These are phyloP conservation scores for Belgica antarctica DNA, from an alignment of 2,888 invertebrate genomes.

Conservation along the genomic window DNA sequence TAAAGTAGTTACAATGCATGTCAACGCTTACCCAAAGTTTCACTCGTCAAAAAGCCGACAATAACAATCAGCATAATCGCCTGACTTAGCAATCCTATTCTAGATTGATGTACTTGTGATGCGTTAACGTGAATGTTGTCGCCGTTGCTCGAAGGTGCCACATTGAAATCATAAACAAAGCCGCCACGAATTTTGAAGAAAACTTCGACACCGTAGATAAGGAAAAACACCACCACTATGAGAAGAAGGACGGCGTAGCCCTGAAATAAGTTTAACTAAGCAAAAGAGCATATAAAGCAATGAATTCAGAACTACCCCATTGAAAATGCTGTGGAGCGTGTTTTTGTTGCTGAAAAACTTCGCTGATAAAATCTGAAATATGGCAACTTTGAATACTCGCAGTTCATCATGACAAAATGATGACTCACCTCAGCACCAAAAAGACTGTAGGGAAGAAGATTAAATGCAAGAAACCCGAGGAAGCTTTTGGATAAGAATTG, in stretches of 20 bases:
- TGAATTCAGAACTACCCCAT: too few relatives aligned
- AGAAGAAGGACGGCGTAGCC: constrained; percentile 88
- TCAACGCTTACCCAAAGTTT: too few relatives aligned
- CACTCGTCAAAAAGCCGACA: constrained; percentile 84
- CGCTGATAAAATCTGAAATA: constrained; percentile 50
- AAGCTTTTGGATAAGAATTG: constrained; percentile 89
- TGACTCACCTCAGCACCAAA: constrained; percentile 70
- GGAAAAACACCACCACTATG: constrained; percentile 86
- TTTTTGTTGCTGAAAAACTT: constrained; percentile 50
- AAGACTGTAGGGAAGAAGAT: constrained; percentile 81
- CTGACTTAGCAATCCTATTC: constrained; percentile 83
- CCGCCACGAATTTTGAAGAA: constrained; percentile 91
- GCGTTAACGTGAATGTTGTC: constrained; percentile 64
- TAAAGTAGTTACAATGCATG: too few relatives aligned
- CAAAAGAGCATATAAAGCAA: too few relatives aligned
- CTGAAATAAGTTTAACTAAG: too few relatives aligned
- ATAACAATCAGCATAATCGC: constrained; percentile 88
- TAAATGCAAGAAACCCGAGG: constrained; percentile 84
- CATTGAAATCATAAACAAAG: constrained; percentile 69
- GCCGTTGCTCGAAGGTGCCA: constrained; percentile 25
- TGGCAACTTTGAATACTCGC: neutral
- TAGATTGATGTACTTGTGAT: constrained; percentile 87
- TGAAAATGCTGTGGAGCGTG: constrained; percentile 80
- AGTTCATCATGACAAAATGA: neutral
- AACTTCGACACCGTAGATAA: constrained; percentile 91